Evolutionary conservation across 2,113 vertebrate species (phyloP).

Genomic region (Dicrurus megarhynchus): DNA sequence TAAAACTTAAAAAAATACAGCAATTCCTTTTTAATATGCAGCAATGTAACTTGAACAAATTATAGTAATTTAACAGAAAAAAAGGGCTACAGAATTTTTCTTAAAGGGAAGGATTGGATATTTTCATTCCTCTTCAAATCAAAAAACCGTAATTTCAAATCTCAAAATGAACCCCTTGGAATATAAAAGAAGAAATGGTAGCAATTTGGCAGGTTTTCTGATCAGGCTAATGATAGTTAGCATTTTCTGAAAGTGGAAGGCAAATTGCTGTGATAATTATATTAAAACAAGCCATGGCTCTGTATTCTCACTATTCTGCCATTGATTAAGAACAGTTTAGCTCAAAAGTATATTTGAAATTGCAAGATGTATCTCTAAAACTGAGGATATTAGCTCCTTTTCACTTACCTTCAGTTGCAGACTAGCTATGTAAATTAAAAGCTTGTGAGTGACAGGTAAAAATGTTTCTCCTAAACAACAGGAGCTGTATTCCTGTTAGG

Average conservation of each 20-base stretch:
- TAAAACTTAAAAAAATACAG: conserved; percentile 31
- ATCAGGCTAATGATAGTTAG: conserved; percentile 60
- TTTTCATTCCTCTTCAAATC: conserved; percentile 52
- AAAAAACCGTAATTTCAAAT: conserved; percentile 53
- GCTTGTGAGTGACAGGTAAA: background rate
- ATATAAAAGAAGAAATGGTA: conserved; percentile 39
- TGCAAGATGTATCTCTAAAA: background rate
- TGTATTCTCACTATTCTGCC: background rate
- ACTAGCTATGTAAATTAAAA: background rate
- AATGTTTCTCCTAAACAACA: background rate
- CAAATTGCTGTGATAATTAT: conserved; percentile 60
- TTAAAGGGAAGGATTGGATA: conserved; percentile 22
- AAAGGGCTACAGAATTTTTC: conserved; percentile 10
- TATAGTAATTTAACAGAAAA: conserved; percentile 58
- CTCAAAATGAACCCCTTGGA: conserved; percentile 50
- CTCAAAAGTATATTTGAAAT: background rate
- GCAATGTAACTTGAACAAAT: conserved; percentile 51
- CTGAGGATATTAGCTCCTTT: background rate
- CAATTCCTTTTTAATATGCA: conserved; percentile 42
- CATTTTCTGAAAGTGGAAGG: conserved; percentile 56
- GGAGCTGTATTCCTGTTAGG: background rate
- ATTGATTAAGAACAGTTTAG: background rate
- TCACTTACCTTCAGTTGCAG: background rate
- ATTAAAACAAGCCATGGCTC: conserved; percentile 50
- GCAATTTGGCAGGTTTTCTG: conserved; percentile 62